Base-by-base conservation (phyloP, 2,113 vertebrate genomes). In the Arvicanthis niloticus region DNA sequence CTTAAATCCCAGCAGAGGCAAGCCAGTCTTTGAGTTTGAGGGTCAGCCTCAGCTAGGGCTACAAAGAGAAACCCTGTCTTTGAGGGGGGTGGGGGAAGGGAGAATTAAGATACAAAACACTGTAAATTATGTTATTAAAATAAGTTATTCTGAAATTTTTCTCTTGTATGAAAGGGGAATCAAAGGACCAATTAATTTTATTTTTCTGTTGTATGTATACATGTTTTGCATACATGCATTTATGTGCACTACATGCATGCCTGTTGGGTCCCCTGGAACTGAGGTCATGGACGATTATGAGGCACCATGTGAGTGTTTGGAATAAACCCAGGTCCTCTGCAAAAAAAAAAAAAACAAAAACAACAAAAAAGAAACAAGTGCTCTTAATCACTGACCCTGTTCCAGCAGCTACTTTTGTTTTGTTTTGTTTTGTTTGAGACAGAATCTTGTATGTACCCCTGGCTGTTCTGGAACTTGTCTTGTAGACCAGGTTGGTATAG, bases 31-130 rank as follows among this genome's bases (percentile, higher is more conserved):
- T 58, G 53, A 62, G 12, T 62, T 84, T 31, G 7, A 65, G 40
- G 26, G 15, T 26, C 58, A 65, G 58, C 81, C 81, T 77, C 12
- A 48, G 24, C 42, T 7, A 31, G 26, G 15, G 22, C 58, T 45
- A 85, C 40, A 65, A 26, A 84, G n/a, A 60, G 80, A 84, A 84
- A 60, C 12, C 56, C 7, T 62, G 9, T 81, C 48, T 58, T 1
- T n/a, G 19, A 81, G 31, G 13, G 8, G 13, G n/a, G 9, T 1
- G 3, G 4, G 53, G 5, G 53, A 12, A 45, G 26, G 2, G 2
- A 26, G 37, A 58, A n/a, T 81, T 81, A 81, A n/a, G 78, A 58
- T n/a, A n/a, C 5, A 37, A 81, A 56, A 81, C 21, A 58, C 19
- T 81, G 21, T n/a, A 80, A 80, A 22, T 80, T 51, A 37, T 21